A percentile compares a stretch with the other conserved stretches of the same genome.
Conservation (phyloP, 2,888 invertebrate genomes). For the Zygaena filipendulae region DNA sequence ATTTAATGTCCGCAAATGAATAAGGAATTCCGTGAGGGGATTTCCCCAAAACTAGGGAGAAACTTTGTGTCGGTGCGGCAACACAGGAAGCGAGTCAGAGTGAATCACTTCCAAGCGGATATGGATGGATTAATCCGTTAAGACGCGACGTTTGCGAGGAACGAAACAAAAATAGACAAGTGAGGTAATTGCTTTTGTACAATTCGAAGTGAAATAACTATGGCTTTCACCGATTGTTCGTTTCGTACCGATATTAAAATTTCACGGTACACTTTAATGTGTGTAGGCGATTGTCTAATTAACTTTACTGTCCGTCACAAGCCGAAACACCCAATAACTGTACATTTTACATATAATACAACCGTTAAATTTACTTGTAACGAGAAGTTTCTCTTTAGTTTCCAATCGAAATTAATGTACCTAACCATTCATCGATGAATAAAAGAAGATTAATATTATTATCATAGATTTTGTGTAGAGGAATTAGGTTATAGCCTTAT, state of each 20-base stretch:
- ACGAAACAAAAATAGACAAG: slow-evolving; percentile 38
- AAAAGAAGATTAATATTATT: too few relatives aligned
- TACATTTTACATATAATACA: slow-evolving; percentile 5
- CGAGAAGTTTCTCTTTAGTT: too few relatives aligned
- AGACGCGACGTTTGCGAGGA: slow-evolving; percentile 32
- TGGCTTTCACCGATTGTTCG: slow-evolving; percentile 42
- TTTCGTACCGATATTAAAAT: too few relatives aligned
- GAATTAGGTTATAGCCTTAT: too few relatives aligned
- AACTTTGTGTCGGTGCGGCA: slow-evolving; percentile 24
- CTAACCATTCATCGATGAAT: too few relatives aligned
- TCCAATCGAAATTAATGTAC: too few relatives aligned
- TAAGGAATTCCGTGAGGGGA: slow-evolving; percentile 46
- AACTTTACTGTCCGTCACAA: too few relatives aligned
- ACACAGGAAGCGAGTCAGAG: slow-evolving; percentile 31
- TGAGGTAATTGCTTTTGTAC: slow-evolving; percentile 34
- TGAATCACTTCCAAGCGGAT: slow-evolving; percentile 30
- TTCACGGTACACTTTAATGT: too few relatives aligned
- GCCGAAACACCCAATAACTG: too few relatives aligned
- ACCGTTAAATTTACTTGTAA: too few relatives aligned
- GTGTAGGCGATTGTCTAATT: too few relatives aligned
- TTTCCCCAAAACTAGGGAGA: slow-evolving; percentile 31
- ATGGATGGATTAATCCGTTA: slow-evolving; percentile 45
- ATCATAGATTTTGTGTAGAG: too few relatives aligned
- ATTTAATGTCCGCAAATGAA: slow-evolving; percentile 60
- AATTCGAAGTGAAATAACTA: slow-evolving; percentile 27